Evolutionary conservation across 53 echinoderm and acorn worm species (phyloP), one percentile per base, ranked within the genome.

Genomic region (Paracentrotus lividus): DNA sequence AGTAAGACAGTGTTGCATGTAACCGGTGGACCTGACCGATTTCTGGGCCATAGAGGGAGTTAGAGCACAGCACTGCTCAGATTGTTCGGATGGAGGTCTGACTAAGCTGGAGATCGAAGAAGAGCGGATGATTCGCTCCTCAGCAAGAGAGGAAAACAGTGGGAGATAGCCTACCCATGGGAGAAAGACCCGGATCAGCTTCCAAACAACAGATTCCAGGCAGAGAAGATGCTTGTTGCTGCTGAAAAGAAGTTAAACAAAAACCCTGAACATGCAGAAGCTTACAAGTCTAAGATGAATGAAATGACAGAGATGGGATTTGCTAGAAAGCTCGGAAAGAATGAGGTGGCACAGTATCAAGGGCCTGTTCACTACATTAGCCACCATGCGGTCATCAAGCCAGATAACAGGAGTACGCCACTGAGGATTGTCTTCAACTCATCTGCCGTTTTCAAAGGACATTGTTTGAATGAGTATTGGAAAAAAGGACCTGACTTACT

Each of bases 291-390:
- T 14, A 94, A 95, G 77, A 95, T 95, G 43, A 57, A 90, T n/a
- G 94, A 95, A 29, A 90, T 95, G 95, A 47, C 67, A 40, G 60
- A 91, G 44, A 84, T 91, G 23, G 91, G 75, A 51, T 95, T 77
- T 78, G 92, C 94, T n/a, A 65, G 93, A 21, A 96, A 94, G 93
- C 88, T 97, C 27, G 86, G 94, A 18, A 69, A 55, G 18, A 20
- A 88, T 4, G 94, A 94, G 59, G 38, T 67, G 40, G 57, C n/a
- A 72, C 53, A 76, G 55, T 49, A 49, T 49, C 6, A 49, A 10
- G 49, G 49, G 10, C 49, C 49, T 7, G 49, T 49, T 5, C 49
- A 49, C 10, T 49, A 49, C 49, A 49, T 10, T 7, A 7, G 6
- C 49, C 49, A 49, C 10, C 49, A 49, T 49, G 49, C 49, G 6